These are phyloP conservation scores for Mythimna pallens DNA, from an alignment of 2,888 invertebrate species.

Conservation along the genomic window DNA sequence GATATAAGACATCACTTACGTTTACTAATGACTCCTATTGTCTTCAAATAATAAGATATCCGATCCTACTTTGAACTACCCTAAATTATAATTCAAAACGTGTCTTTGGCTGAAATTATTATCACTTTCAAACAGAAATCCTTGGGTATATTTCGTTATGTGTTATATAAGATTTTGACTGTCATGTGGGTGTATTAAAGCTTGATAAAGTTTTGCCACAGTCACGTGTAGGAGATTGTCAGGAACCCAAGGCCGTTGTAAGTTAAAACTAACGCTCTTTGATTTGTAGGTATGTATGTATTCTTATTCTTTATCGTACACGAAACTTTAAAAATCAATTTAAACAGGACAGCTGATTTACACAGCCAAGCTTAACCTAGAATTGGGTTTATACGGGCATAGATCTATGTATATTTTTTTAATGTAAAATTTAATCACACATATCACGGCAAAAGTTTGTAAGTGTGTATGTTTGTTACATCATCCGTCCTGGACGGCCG, in stretches of 20 bases:
- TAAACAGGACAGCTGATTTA: no score
- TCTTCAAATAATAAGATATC: conserved; percentile 30
- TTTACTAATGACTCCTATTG: conserved; percentile 33
- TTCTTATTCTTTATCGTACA: no score
- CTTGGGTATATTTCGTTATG: conserved; percentile 13
- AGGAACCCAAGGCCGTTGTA: not conserved
- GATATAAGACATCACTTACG: conserved; percentile 17
- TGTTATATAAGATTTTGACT: conserved; percentile 26
- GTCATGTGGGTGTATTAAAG: conserved; percentile 1
- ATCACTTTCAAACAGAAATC: conserved; percentile 46
- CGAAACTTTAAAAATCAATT: no score
- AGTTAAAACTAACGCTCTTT: not conserved
- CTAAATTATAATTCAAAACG: conserved; percentile 32
- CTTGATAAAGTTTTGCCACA: conserved; percentile 22
- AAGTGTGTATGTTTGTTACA: no score
- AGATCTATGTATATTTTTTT: no score
- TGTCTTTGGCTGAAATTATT: conserved; percentile 32
- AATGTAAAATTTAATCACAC: no score
- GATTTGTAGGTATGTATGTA: not conserved
- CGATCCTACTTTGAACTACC: conserved; percentile 27
- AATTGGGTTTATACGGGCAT: no score
- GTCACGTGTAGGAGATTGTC: conserved; percentile 3
- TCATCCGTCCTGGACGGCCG: no score
- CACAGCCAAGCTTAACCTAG: no score
- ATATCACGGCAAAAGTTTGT: no score